Evolutionary conservation across 2,888 invertebrate species (phyloP), one percentile per base, ranked within the genome.

Genomic region (Caenorhabditis angaria): DNA sequence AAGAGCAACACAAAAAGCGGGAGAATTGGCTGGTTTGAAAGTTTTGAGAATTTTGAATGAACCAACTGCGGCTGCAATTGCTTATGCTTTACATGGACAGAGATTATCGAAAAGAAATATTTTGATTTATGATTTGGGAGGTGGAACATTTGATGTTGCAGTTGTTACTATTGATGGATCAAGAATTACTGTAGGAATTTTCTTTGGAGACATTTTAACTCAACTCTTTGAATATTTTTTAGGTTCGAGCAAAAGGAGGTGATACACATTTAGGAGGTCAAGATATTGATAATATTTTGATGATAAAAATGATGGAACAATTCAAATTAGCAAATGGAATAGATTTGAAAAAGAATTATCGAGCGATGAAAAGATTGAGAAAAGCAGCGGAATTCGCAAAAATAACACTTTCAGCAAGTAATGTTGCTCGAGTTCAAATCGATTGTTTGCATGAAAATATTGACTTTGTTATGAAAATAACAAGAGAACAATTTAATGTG

Each of bases 381-480:
- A 96, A 95, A 0, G 94, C 95, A 27, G 95, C 95, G 82, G 91
- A 91, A 84, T 85, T 91, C 74, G 91, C 91, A 57, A 91, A 91
- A 88, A 88, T 91, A 73, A 91, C 91, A n/a, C 87, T 92, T 90
- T 95, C 68, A 35, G 67, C 75, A 20, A 77, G 82, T 14, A 68
- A 6, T 10, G 55, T 25, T 0, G 70, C 76, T 4, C 53, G 66
- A 47, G 54, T 70, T 20, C 95, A 97, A 90, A 94, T 97, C 79
- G 95, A 96, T 88, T 95, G 95, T 1, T 91, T 97, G 63, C 94
- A 92, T 84, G 95, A 96, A 88, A 96, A 96, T 74, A 92, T 94
- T 79, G 97, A 97, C 88, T 97, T 95, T 90, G 94, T 95, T 90
- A 94, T 95, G 0, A 94, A 93, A 59, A 93, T 97, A 88, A 95